A percentile compares a stretch with the other conserved stretches of the same genome.
These are phyloP conservation scores for Passer domesticus DNA, from an alignment of 2,113 vertebrate genomes.

Conservation along the genomic window DNA sequence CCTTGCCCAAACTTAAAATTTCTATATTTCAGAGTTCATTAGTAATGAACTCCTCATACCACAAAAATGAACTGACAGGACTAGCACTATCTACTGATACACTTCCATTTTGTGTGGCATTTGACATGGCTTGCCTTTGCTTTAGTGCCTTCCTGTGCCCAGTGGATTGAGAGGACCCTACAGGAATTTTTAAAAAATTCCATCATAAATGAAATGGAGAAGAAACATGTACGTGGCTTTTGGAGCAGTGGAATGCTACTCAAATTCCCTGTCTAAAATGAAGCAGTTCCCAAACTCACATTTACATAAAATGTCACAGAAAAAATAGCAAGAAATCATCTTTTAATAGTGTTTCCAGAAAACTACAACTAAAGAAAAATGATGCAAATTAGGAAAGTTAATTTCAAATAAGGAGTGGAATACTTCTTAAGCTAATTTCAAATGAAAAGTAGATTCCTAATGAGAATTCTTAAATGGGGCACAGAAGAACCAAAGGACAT, in stretches of 20 bases:
- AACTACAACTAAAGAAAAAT: neutral
- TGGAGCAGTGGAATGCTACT: neutral
- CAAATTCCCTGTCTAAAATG: neutral
- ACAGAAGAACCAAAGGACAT: neutral
- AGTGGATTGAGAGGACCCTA: neutral
- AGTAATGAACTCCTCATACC: neutral
- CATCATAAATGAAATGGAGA: neutral
- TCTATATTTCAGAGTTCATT: conserved; percentile 2
- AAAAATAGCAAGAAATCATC: neutral
- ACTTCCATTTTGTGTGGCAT: conserved; percentile 6
- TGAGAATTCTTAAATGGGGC: neutral
- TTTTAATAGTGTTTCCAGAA: neutral
- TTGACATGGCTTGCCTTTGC: conserved; percentile 1
- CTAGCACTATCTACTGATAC: conserved; percentile 12
- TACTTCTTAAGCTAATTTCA: neutral
- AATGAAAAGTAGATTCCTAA: neutral
- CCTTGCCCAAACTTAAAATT: neutral
- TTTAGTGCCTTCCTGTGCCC: neutral
- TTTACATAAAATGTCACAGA: neutral
- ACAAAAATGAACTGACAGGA: conserved; percentile 29
- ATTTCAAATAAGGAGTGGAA: neutral
- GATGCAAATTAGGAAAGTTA: neutral
- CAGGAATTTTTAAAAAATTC: neutral
- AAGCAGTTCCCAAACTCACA: neutral
- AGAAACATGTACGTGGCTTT: neutral